These are phyloP conservation scores for Halcyon chelicuti DNA, from an alignment of 2,797 vertebrate species.

Conservation along the genomic window DNA sequence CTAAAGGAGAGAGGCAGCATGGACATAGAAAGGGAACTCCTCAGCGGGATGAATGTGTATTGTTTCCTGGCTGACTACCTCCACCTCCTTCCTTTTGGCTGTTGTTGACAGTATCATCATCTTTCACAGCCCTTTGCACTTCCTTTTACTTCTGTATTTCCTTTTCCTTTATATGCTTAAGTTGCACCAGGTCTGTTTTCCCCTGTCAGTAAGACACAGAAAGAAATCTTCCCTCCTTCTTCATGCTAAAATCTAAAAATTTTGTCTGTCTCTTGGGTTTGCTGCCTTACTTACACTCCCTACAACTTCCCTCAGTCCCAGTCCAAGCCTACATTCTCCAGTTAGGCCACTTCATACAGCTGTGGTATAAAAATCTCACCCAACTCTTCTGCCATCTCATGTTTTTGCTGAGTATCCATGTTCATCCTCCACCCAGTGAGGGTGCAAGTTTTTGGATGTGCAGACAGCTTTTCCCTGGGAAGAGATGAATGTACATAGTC, in stretches of 20 bases:
- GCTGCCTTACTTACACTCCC: not conserved
- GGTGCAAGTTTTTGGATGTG: not conserved
- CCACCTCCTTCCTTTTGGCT: constrained; percentile 4
- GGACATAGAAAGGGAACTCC: not conserved
- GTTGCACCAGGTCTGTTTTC: not conserved
- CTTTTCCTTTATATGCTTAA: not conserved
- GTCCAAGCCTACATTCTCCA: not conserved
- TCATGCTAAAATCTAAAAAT: not conserved
- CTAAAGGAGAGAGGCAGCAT: not conserved
- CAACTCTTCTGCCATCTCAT: not conserved
- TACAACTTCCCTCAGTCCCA: not conserved
- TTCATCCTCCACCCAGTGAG: not conserved
- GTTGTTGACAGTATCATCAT: not conserved
- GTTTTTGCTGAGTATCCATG: not conserved
- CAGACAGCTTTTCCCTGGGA: not conserved
- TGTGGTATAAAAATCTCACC: not conserved
- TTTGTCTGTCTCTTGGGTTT: not conserved
- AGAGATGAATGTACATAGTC: not conserved
- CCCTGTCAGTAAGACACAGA: not conserved
- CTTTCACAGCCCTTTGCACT: not conserved
- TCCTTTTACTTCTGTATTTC: constrained; percentile 8
- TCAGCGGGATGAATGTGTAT: not conserved
- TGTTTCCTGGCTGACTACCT: constrained; percentile 12
- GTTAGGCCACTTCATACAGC: not conserved
- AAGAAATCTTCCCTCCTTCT: constrained; percentile 2